Percentiles rank a stretch among this genome's conserved stretches.
Evolutionary conservation across 2,113 vertebrate species (phyloP).

Genomic region (Pseudorasbora parva): DNA sequence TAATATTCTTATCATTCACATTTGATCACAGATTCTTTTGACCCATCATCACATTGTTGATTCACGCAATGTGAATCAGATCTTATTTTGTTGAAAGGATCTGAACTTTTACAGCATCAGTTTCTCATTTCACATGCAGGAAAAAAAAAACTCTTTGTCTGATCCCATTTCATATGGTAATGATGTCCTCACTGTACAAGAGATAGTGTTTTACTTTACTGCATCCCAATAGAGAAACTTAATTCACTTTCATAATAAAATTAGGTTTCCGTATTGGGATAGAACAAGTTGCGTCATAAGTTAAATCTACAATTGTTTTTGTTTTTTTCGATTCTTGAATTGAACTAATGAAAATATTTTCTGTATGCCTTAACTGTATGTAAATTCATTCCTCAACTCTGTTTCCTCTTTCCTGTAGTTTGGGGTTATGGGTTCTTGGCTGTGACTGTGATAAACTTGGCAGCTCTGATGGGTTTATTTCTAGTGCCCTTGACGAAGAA

Average conservation of each 20-base stretch:
- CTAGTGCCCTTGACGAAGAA: slow-evolving; percentile 92
- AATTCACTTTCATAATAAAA: not conserved
- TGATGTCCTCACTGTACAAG: slow-evolving; percentile 12
- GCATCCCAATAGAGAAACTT: not conserved
- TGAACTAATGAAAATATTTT: not conserved
- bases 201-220: not conserved
- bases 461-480: slow-evolving; percentile 89
- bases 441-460: slow-evolving; percentile 92
- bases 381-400: not conserved
- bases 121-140: slow-evolving; percentile 22
- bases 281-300: not conserved
- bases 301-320: not conserved
- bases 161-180: slow-evolving; percentile 34
- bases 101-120: slow-evolving; percentile 6
- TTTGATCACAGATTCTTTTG: not conserved
- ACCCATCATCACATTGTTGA: not conserved
- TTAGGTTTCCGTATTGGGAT: not conserved
- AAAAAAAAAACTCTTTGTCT: slow-evolving; percentile 26
- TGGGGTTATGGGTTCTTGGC: slow-evolving; percentile 94
- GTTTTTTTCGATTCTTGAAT: not conserved
- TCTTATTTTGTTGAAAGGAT: not conserved
- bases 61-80: not conserved
- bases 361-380: not conserved
- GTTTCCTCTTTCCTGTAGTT: slow-evolving; percentile 74
- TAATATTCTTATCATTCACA: too few species aligned